Base-by-base conservation (phyloP, 1,140 invertebrate species). In the Spodoptera frugiperda region DNA sequence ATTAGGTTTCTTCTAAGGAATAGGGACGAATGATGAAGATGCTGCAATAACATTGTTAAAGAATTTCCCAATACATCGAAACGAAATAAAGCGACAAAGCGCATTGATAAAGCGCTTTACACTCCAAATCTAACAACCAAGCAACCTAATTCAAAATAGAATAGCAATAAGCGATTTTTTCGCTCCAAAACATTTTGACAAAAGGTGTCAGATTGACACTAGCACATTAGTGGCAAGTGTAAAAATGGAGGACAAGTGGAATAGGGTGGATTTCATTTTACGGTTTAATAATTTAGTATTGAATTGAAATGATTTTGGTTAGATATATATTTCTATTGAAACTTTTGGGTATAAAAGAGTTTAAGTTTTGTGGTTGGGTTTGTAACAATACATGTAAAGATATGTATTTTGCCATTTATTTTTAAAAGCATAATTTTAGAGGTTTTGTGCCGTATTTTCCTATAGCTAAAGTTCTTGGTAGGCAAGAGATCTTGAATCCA, bases 141-240 rank as follows among this genome's bases (percentile, higher is more conserved):
- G 57, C 44, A 59, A 48, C 14, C 67, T 59, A 71, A 59, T 59
- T 49, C 72, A 59, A 59, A 79, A 82, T 79, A 71, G 80, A 54
- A 81, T 79, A 81, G 85, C 80, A 85, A 86, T 82, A 86, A 83
- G 74, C 72, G 84, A 80, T 90, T 86, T 80, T 86, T 82, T 88
- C 89, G 88, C 87, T 87, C 72, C 84, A 83, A 84, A 84, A 86
- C 84, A 81, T 78, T 75, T 79, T 77, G 63, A 87, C 87, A 87
- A 91, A 83, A 84, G 81, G 48, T 78, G 67, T 82, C 84, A 82
- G 86, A 90, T 87, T 89, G 87, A 89, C 87, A 89, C 88, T 85
- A 53, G 74, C 76, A 74, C 82, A 82, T 80, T 85, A 83, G 85
- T 83, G 81, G 87, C 87, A 83, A 88, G 84, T 88, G 86, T 85